Evolutionary conservation across 2,113 vertebrate species (phyloP).

Genomic region (Porphyrio hochstetteri): DNA sequence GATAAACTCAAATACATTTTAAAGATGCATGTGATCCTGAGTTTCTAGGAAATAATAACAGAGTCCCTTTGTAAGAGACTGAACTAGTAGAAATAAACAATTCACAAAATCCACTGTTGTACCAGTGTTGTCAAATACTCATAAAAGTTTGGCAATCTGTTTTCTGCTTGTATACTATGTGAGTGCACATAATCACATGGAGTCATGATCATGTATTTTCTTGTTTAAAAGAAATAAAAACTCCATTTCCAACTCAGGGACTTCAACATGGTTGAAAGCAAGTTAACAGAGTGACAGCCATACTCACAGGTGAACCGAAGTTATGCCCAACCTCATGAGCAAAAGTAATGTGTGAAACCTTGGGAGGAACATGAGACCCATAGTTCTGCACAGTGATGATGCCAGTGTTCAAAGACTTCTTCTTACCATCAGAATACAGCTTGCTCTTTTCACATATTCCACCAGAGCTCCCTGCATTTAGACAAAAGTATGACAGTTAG

Average conservation of each 20-base stretch:
- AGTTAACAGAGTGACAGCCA: not conserved
- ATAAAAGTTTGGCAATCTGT: not conserved
- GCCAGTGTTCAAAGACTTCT: slow-evolving; percentile 96
- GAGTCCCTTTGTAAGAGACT: not conserved
- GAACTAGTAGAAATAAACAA: not conserved
- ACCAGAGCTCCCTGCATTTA: slow-evolving; percentile 89
- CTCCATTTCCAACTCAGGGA: rapidly evolving
- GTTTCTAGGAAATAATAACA: not conserved
- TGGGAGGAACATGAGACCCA: slow-evolving; percentile 95
- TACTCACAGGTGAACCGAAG: slow-evolving; percentile 97
- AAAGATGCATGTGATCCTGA: not conserved
- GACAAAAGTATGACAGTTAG: not conserved
- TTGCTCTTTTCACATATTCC: slow-evolving; percentile 97
- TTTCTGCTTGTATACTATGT: not conserved
- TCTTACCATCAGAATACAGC: slow-evolving; percentile 92
- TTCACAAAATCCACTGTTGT: not conserved
- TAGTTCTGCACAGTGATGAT: slow-evolving; percentile 99
- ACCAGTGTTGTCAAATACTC: not conserved
- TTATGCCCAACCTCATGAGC: slow-evolving; percentile 98
- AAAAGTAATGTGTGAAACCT: slow-evolving; percentile 98
- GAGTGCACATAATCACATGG: not conserved
- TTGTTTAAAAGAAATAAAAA: not conserved
- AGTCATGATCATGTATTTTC: not conserved
- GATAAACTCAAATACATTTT: not conserved
- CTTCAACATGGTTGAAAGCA: not conserved